Base-by-base conservation (phyloP, 2,888 invertebrate genomes). In the Chironomus tentans region DNA sequence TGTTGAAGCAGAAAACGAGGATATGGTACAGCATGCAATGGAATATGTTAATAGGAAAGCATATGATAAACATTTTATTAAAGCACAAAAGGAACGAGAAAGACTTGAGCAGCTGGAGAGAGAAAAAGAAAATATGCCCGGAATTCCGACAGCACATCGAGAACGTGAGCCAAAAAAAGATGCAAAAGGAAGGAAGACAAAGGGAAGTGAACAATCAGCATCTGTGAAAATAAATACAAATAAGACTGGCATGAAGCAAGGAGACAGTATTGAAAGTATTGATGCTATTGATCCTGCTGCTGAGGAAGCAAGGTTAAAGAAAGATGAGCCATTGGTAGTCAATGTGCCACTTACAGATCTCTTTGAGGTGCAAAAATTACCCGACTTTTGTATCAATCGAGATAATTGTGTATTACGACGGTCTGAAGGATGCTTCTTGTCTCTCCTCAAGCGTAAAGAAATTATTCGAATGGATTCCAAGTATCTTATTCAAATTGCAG, bases 401-500 rank as follows among this genome's bases (percentile, higher is more conserved):
- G 84, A 85, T 75, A 81, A 83, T 46, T 87, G 87, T 77, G 80
- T 85, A 2, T 81, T 82, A 62, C 80, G 82, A 24, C 82, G 85
- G 3, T 15, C 24, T 13, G 84, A 86, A 68, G 90, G 90, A 2
- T 88, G 88, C 78, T 90, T 85, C 79, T 81, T 90, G 15, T 86
- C 89, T 0, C 80, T 89, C 10, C 81, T 89, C n/a, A 87, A 87
- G 75, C 83, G 90, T 70, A 89, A 89, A 79, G 84, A 85, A 77
- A 87, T 93, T 79, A 91, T 91, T 75, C 88, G 90, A 62, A 86
- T 93, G 80, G 91, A 94, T 82, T 92, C 92, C 4, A 90, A 92
- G 82, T 93, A 91, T 81, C 91, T 94, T 88, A 94, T 94, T 79
- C 88, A 90, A 79, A 91, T 93, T 84, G 93, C 94, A 2, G 93